A percentile compares a stretch with the other conserved stretches of the same genome.
These are phyloP conservation scores for Cybosia mesomella DNA, from an alignment of 2,888 invertebrate species.

Conservation along the genomic window DNA sequence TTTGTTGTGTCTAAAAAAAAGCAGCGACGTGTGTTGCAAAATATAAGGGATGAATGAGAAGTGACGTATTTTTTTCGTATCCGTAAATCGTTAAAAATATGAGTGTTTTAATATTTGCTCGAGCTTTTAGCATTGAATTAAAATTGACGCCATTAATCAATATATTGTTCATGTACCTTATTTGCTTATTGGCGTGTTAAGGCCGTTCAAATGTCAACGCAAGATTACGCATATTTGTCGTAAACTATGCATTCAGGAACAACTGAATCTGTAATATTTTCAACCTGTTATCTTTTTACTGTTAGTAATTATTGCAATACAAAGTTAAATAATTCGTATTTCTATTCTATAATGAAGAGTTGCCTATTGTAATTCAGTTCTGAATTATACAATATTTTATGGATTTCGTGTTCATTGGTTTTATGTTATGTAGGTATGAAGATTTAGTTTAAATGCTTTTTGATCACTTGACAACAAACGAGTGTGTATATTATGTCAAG, in stretches of 20 bases:
- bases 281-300: neutral
- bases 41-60: constrained; percentile 8
- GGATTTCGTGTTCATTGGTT: neutral
- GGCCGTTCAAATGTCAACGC: constrained; percentile 39
- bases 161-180: constrained; percentile 24
- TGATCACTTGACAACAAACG: constrained; percentile 32
- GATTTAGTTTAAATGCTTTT: constrained; percentile 24
- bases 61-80: neutral
- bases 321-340: neutral
- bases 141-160: constrained; percentile 38
- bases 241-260: constrained; percentile 3
- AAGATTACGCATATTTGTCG: constrained; percentile 14
- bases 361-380: neutral
- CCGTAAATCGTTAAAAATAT: neutral
- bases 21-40: neutral
- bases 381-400: constrained; percentile 6
- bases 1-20: too few species aligned
- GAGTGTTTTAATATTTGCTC: neutral
- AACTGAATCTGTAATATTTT: neutral
- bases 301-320: neutral
- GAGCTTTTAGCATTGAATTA: constrained; percentile 35
- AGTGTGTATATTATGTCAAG: constrained; percentile 74
- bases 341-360: neutral
- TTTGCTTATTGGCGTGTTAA: constrained; percentile 23
- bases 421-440: neutral